Percentiles rank a stretch among this genome's conserved stretches.
phyloP scores from a whole-genome alignment of 2,113 vertebrate species.

The Sander vitreus region DNA sequence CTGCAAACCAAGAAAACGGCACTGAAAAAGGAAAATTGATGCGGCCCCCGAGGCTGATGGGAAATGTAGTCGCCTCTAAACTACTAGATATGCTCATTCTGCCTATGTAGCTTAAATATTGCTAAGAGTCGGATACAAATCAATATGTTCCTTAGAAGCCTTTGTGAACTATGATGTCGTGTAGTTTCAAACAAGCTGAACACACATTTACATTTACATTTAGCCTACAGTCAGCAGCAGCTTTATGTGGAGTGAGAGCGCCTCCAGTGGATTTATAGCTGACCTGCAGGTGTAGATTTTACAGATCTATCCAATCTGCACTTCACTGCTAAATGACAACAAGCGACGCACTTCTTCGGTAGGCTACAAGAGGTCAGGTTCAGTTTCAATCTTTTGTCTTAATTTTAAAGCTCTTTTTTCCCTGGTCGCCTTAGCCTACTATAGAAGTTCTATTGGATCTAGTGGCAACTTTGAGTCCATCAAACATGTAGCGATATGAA shows the following conservation, averaged over 20 bases:
- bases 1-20: slow-evolving; percentile 37
- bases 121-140: accelerated
- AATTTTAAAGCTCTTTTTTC: neutral
- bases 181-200: neutral
- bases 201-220: neutral
- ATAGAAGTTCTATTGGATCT: neutral
- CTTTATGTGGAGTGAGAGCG: slow-evolving; percentile 42
- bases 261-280: slow-evolving; percentile 15
- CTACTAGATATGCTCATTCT: neutral
- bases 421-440: neutral
- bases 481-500: neutral
- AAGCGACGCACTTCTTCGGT: neutral
- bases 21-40: slow-evolving; percentile 29
- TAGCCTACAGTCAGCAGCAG: neutral
- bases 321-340: neutral
- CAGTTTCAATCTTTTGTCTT: neutral
- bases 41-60: slow-evolving; percentile 47
- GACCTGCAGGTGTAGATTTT: slow-evolving; percentile 20
- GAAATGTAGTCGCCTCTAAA: slow-evolving; percentile 68
- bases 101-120: too few relatives aligned
- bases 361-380: neutral
- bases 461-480: neutral
- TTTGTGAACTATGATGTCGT: accelerated
- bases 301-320: neutral
- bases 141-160: accelerated